Evolutionary conservation across 2,888 invertebrate genomes (phyloP), one percentile per base, ranked within the genome.

Genomic region (Altica lythri): DNA sequence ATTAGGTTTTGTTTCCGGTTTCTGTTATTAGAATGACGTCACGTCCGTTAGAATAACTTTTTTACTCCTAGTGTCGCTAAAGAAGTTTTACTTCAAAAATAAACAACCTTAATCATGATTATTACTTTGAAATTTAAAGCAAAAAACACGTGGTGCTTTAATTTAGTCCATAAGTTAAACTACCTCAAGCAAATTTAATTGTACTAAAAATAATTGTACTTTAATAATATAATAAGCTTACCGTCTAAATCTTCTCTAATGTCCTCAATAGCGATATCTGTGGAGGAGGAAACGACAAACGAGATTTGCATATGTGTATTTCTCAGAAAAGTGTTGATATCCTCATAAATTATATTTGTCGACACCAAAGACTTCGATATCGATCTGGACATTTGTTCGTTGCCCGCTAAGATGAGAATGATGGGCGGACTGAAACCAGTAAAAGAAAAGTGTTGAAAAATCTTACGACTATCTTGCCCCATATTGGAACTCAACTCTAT

Each of bases 301-400:
- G 83, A 80, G 60, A 86, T 79, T 75, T 86, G 84, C 70, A 80
- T 76, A 66, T 85, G 82, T n/a, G 84, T 81, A 67, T 84, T 83
- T 63, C 80, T 77, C 51, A 85, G 76, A 68, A 85, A 86, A 49
- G 81, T 80, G 67, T 80, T 79, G 44, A 84, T 73, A 71, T 86
- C 86, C 60, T 81, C 78, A 42, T 85, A 77, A 25, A 83, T 81
- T 12, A 81, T 78, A 65, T 81, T 78, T 48, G 82, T 72, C 57
- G 81, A 78, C 54, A 77, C 73, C 32, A 83, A 81, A 45, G 82
- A 77, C 69, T 78, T 79, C 53, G 79, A 76, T 56, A 86, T 77
- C 16, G 83, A 81, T 49, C 75, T 72, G 37, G 82, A 79, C 50
- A 85, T 77, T 62, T 83, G 80, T 69, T 84, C 83, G 73, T 86